Conservation (phyloP, 2,797 vertebrate genomes). For the Pseudotriccus pelzelni region DNA sequence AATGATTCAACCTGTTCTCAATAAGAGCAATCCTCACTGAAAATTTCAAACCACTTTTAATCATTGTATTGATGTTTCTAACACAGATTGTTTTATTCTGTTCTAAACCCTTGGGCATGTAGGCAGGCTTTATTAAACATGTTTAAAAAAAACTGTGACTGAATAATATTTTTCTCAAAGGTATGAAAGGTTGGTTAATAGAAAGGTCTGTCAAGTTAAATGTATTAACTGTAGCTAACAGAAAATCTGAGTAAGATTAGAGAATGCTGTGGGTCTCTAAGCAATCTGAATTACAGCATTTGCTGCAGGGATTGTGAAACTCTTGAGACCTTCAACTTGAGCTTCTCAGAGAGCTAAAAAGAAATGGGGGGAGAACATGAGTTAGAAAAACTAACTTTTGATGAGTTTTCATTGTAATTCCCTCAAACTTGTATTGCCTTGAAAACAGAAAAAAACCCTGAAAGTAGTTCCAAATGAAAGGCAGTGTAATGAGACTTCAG, state of each 20-base stretch:
- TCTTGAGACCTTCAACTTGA: background rate
- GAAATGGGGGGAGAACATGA: background rate
- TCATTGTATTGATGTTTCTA: background rate
- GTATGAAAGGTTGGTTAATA: background rate
- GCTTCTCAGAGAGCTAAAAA: background rate
- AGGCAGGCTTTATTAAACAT: background rate
- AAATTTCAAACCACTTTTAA: background rate
- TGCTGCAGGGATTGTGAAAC: background rate
- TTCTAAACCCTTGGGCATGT: background rate
- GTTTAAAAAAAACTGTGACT: background rate
- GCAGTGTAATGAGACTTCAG: background rate
- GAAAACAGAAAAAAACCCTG: background rate
- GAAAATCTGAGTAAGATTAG: background rate
- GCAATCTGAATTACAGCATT: background rate
- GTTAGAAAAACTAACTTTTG: background rate
- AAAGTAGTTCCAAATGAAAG: background rate
- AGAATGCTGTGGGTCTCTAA: background rate
- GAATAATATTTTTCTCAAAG: background rate
- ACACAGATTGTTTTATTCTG: background rate
- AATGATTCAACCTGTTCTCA: accelerated
- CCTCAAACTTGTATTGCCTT: background rate
- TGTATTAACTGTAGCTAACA: background rate
- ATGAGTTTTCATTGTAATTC: background rate
- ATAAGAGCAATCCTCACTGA: background rate
- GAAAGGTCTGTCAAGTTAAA: background rate